Conservation (phyloP, 2,888 invertebrate genomes). For the Acrobasis repandana region DNA sequence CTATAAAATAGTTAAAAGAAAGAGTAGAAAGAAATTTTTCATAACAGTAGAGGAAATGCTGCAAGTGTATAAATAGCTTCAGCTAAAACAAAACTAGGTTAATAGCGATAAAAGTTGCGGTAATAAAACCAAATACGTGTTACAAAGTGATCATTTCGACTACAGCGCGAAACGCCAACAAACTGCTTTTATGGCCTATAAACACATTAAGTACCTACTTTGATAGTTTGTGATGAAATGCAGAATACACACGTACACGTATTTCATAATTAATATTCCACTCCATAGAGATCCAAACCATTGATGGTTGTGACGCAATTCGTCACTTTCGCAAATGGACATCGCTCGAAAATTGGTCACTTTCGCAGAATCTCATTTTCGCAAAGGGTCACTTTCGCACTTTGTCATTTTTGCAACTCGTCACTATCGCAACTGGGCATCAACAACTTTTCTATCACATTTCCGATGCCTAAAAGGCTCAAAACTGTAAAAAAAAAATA, state of each 20-base stretch:
- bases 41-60: constrained; percentile 8
- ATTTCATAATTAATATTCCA: background rate
- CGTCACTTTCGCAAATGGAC: too few species aligned
- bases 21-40: constrained; percentile 4
- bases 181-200: constrained; percentile 3
- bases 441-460: too few species aligned
- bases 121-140: constrained; percentile 11
- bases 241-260: background rate
- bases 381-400: too few species aligned
- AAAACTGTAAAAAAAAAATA: too few species aligned
- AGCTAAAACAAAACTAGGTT: constrained; percentile 16
- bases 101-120: constrained; percentile 15
- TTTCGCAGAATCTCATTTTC: too few species aligned
- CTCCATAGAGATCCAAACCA: too few species aligned
- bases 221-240: background rate
- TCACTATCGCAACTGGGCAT: too few species aligned
- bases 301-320: too few species aligned
- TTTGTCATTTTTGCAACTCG: too few species aligned
- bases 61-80: constrained; percentile 1
- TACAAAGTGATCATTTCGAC: constrained; percentile 11
- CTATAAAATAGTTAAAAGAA: constrained; percentile 1
- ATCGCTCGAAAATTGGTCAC: too few species aligned
- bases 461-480: too few species aligned
- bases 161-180: constrained; percentile 3
- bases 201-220: background rate